phyloP scores from a whole-genome alignment of 2,797 vertebrate species.

The Fringilla coelebs region DNA sequence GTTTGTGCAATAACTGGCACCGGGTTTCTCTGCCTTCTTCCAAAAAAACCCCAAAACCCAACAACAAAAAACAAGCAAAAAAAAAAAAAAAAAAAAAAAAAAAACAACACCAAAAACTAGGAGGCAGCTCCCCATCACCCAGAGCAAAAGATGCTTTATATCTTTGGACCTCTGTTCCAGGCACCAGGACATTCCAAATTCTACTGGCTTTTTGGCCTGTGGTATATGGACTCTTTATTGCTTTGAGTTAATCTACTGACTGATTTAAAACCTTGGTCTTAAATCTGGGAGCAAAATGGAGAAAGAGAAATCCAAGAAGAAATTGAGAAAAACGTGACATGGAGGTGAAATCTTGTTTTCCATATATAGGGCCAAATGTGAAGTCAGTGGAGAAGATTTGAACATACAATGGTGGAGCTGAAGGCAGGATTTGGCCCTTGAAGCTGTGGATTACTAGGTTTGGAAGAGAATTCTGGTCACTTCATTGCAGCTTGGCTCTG shows the following conservation, averaged over 20 bases:
- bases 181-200: conserved; percentile 17
- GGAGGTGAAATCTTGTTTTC: conserved; percentile 59
- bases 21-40: background rate
- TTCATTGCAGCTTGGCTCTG: conserved; percentile 18
- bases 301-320: conserved; percentile 40
- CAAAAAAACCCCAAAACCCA: background rate
- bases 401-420: background rate
- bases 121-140: background rate
- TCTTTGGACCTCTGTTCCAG: background rate
- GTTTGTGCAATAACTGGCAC: background rate
- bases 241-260: background rate
- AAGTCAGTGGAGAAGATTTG: conserved; percentile 34
- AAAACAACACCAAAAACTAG: background rate
- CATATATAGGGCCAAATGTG: conserved; percentile 43
- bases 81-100: background rate
- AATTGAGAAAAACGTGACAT: conserved; percentile 24
- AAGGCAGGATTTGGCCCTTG: conserved; percentile 30
- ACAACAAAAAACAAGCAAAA: no score
- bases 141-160: background rate
- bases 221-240: background rate
- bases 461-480: background rate
- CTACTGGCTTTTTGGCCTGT: background rate
- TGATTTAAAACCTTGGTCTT: conserved; percentile 8
- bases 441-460: background rate
- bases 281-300: conserved; percentile 14